Conservation (phyloP, 2,888 invertebrate genomes). For the Pollenia angustigena region DNA sequence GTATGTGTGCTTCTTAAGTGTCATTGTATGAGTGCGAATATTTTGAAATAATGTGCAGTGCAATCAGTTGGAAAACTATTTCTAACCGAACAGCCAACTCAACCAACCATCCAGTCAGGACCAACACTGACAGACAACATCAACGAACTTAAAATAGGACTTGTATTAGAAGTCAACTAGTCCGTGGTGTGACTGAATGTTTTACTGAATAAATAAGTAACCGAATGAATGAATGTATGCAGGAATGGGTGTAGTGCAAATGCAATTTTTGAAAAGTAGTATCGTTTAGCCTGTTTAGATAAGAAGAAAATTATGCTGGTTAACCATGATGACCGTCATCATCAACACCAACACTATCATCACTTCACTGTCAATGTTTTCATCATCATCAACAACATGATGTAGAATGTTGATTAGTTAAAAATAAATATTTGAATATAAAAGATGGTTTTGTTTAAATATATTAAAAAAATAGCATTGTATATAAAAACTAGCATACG, state of each 20-base stretch:
- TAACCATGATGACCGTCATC: slow-evolving; percentile 55
- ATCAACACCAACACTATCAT: slow-evolving; percentile 28
- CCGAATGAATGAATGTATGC: not conserved
- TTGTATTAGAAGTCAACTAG: slow-evolving; percentile 15
- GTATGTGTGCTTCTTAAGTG: slow-evolving; percentile 8
- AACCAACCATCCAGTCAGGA: slow-evolving; percentile 41
- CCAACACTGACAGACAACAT: slow-evolving; percentile 47
- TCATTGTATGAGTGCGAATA: slow-evolving; percentile 40
- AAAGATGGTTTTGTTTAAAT: not conserved
- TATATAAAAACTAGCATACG: too few relatives aligned
- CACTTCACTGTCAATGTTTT: slow-evolving; percentile 22
- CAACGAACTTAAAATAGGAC: slow-evolving; percentile 55
- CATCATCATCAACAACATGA: not conserved
- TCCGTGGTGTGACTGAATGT: slow-evolving; percentile 29
- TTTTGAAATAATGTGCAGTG: slow-evolving; percentile 63
- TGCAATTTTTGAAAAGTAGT: slow-evolving; percentile 67
- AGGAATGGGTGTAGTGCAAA: slow-evolving; percentile 40
- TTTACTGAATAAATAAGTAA: slow-evolving; percentile 47
- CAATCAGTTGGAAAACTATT: slow-evolving; percentile 71
- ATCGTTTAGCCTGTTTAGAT: slow-evolving; percentile 75
- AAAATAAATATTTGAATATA: too few relatives aligned
- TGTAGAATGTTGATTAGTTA: slow-evolving; percentile 23
- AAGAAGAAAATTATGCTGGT: slow-evolving; percentile 73
- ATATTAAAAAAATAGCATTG: too few relatives aligned
- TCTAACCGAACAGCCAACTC: slow-evolving; percentile 58